These are phyloP conservation scores for Ypsolopha scabrella DNA, from an alignment of 2,888 invertebrate genomes.

Conservation along the genomic window DNA sequence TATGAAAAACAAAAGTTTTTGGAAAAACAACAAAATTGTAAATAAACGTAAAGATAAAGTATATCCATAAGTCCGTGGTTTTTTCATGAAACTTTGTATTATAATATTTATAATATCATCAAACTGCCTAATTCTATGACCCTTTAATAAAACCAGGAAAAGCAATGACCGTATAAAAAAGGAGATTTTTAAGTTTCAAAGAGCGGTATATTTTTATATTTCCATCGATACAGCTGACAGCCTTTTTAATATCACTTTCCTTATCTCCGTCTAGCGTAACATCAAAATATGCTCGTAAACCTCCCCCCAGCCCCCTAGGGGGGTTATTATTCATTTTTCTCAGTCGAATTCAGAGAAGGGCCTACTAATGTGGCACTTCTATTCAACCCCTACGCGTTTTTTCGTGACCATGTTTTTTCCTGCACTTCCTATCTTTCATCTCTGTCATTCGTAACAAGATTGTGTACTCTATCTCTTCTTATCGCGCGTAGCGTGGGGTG, in stretches of 20 bases:
- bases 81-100: too few species aligned
- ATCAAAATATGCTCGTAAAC: constrained; percentile 10
- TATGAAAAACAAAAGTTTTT: too few species aligned
- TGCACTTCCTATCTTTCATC: constrained; percentile 47
- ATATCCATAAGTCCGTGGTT: too few species aligned
- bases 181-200: too few species aligned
- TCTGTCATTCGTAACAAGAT: constrained; percentile 17
- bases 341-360: constrained; percentile 48
- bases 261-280: constrained; percentile 3
- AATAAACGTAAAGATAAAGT: too few species aligned
- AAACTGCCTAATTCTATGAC: too few species aligned
- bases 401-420: constrained; percentile 66
- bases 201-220: background rate
- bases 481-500: constrained; percentile 54
- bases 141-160: too few species aligned
- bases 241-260: background rate
- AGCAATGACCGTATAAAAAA: too few species aligned
- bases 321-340: constrained; percentile 63
- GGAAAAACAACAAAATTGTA: too few species aligned
- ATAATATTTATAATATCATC: too few species aligned
- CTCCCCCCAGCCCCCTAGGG: constrained; percentile 15
- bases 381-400: constrained; percentile 55
- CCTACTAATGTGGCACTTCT: constrained; percentile 61
- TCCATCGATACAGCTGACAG: background rate
- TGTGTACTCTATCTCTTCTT: constrained; percentile 30